A percentile compares a stretch with the other conserved stretches of the same genome.
These are phyloP conservation scores for Ardeotis arabs DNA, from an alignment of 2,113 vertebrate genomes.

Conservation along the genomic window DNA sequence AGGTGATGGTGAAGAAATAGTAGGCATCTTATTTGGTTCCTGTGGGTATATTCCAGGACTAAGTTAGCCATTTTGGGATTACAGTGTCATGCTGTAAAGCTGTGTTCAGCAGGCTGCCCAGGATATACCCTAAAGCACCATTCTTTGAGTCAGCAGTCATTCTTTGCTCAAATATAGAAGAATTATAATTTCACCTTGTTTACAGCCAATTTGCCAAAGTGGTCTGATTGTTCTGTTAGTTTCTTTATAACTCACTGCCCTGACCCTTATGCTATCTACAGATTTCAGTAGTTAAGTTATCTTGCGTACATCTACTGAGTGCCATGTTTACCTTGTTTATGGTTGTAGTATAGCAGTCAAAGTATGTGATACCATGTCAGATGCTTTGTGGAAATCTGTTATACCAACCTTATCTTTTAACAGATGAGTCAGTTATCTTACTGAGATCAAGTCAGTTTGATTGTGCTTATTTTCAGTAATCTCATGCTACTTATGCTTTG, in stretches of 20 bases:
- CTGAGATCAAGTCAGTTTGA: neutral
- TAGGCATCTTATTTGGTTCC: neutral
- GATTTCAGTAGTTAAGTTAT: neutral
- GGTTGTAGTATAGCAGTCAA: neutral
- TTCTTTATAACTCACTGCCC: neutral
- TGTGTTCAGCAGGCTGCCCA: neutral
- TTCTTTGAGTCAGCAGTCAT: neutral
- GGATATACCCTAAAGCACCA: neutral
- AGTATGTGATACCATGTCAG: neutral
- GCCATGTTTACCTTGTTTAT: neutral
- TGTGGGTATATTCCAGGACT: neutral
- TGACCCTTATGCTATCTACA: neutral
- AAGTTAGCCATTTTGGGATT: neutral
- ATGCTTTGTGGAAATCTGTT: neutral
- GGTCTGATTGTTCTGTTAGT: neutral
- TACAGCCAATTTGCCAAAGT: neutral
- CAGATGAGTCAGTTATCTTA: neutral
- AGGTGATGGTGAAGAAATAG: rapidly evolving
- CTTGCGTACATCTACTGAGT: neutral
- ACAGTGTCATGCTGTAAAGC: neutral
- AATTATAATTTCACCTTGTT: neutral
- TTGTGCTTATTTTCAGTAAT: neutral
- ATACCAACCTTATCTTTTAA: neutral
- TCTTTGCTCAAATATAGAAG: neutral
- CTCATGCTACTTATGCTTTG: neutral